Conservation (phyloP, 2,888 invertebrate species). For the Furcula furcula region DNA sequence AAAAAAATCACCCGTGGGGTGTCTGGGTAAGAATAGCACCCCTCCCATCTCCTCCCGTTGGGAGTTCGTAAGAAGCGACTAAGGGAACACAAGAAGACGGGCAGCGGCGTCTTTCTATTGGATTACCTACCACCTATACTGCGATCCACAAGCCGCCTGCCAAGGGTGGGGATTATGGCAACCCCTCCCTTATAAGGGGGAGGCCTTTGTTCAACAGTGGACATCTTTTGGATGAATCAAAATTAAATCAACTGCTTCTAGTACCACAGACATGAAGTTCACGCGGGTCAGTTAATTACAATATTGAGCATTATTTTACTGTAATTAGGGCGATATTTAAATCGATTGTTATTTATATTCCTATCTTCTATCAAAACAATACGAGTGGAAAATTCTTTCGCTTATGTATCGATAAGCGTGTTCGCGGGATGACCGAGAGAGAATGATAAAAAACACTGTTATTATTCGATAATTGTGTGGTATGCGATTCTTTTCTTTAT, state of each 20-base stretch:
- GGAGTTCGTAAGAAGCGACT: too few species aligned
- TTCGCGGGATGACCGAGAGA: slow-evolving; percentile 22
- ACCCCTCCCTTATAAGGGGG: too few species aligned
- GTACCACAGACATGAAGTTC: slow-evolving; percentile 34
- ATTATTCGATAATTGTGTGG: slow-evolving; percentile 34
- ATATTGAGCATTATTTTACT: slow-evolving; percentile 43
- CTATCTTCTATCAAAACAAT: slow-evolving; percentile 35
- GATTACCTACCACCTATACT: too few species aligned
- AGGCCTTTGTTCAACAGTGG: too few species aligned
- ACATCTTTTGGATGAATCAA: too few species aligned
- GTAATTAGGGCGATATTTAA: slow-evolving; percentile 42
- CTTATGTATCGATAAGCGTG: slow-evolving; percentile 26
- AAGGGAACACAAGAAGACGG: too few species aligned
- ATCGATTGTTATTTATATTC: slow-evolving; percentile 46
- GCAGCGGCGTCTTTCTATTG: too few species aligned
- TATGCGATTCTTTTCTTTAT: slow-evolving; percentile 46
- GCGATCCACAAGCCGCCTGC: too few species aligned
- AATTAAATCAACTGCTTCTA: slow-evolving; percentile 7
- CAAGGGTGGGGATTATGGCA: too few species aligned
- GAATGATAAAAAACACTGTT: slow-evolving; percentile 23
- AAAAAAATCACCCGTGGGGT: too few species aligned
- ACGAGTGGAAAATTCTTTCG: slow-evolving; percentile 11
- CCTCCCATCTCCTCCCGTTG: too few species aligned
- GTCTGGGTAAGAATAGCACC: too few species aligned
- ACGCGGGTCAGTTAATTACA: slow-evolving; percentile 55